phyloP scores from a whole-genome alignment of 2,113 vertebrate species.

The Ellobius talpinus region DNA sequence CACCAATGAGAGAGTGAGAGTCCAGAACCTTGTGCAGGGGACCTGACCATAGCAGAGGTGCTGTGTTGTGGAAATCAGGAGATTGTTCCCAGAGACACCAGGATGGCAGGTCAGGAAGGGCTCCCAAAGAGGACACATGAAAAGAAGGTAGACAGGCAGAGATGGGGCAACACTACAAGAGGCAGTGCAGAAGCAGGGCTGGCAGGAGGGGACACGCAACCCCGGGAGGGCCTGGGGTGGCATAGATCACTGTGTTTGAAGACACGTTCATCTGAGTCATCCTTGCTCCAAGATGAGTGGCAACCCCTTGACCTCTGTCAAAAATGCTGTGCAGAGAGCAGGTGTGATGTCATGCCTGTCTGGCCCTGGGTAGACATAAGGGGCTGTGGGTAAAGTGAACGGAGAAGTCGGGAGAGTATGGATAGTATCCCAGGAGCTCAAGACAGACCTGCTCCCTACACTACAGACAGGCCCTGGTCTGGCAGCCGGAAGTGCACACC shows the following conservation, averaged over 20 bases:
- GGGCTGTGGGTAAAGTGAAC: no score
- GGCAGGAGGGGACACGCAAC: neutral
- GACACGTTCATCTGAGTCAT: no score
- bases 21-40: neutral
- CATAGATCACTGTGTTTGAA: neutral
- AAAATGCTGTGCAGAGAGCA: neutral
- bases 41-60: neutral
- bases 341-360: neutral
- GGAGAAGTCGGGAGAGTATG: neutral
- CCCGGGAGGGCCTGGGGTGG: neutral
- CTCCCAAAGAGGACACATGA: neutral
- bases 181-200: neutral
- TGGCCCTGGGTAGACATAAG: no score
- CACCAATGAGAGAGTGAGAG: neutral
- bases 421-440: accelerated
- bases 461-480: no score
- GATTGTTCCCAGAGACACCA: accelerated
- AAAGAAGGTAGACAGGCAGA: neutral
- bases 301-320: neutral
- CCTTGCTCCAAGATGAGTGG: neutral
- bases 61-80: neutral
- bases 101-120: neutral
- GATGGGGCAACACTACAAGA: no score
- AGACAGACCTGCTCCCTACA: accelerated
- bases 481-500: neutral